A percentile compares a stretch with the other conserved stretches of the same genome.
phyloP scores from a whole-genome alignment of 2,797 vertebrate genomes.

The Varecia variegata region DNA sequence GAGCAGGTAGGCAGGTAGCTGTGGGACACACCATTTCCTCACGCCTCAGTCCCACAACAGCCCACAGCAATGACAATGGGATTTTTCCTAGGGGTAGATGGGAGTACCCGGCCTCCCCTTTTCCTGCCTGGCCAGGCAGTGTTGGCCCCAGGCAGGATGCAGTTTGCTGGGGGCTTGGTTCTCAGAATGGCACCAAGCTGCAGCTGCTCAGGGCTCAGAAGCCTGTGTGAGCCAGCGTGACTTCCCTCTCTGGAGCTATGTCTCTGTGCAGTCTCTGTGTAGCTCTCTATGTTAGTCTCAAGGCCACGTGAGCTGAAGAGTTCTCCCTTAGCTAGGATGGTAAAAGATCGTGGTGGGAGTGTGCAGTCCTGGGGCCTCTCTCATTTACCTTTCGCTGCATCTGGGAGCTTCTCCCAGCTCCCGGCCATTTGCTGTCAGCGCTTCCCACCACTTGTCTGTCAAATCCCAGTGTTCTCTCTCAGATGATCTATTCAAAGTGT shows the following conservation, averaged over 20 bases:
- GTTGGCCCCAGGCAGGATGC: not conserved
- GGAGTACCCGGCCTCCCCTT: not conserved
- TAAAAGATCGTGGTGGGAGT: fast-evolving
- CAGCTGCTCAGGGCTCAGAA: not conserved
- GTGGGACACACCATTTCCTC: not conserved
- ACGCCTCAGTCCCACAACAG: not conserved
- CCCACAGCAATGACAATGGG: not conserved
- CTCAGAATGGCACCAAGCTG: not conserved
- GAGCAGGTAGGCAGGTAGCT: not conserved
- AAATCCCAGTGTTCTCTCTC: not conserved
- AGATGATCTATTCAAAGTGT: not conserved
- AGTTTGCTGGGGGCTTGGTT: not conserved
- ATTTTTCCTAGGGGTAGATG: not conserved
- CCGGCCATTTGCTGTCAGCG: not conserved
- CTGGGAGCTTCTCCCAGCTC: not conserved
- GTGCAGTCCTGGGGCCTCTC: not conserved
- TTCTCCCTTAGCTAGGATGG: not conserved
- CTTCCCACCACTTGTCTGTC: not conserved
- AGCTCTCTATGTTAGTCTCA: not conserved
- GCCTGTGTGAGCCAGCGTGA: not conserved
- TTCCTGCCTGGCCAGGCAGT: not conserved
- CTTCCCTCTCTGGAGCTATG: not conserved
- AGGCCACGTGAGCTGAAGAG: fast-evolving
- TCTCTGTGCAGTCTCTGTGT: not conserved
- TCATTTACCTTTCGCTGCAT: not conserved